phyloP scores from a whole-genome alignment of 2,797 vertebrate species.

The Hydrolagus colliei region DNA sequence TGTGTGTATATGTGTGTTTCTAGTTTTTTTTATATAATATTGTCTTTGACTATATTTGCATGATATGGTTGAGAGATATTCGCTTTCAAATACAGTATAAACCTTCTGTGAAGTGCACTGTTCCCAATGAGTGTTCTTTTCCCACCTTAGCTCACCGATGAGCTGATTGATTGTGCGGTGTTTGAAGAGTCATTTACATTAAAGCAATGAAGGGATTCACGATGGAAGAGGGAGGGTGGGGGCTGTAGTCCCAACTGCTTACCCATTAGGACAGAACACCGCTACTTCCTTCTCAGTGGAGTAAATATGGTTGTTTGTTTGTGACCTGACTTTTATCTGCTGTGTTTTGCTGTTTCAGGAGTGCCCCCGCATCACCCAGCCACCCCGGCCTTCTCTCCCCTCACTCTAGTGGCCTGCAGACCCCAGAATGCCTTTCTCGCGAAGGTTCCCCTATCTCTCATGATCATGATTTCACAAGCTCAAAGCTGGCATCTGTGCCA shows the following conservation, averaged over 20 bases:
- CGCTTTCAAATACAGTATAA: background rate
- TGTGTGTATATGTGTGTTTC: too few species aligned
- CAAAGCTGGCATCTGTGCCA: slow-evolving; percentile 84
- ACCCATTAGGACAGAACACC: too few species aligned
- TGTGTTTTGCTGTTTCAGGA: slow-evolving; percentile 56
- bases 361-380: slow-evolving; percentile 91
- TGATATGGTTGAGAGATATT: background rate
- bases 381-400: slow-evolving; percentile 90
- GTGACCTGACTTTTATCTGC: too few species aligned
- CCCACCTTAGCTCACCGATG: background rate
- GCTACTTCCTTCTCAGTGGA: background rate
- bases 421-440: slow-evolving; percentile 89
- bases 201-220: too few species aligned
- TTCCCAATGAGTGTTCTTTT: background rate
- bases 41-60: background rate
- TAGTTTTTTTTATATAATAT: too few species aligned
- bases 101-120: background rate
- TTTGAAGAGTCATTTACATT: background rate
- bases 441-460: slow-evolving; percentile 90
- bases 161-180: background rate
- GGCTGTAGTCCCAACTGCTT: background rate
- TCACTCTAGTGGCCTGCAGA: slow-evolving; percentile 87
- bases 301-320: background rate
- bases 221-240: too few species aligned
- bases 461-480: slow-evolving; percentile 74